Evolutionary conservation across 2,113 vertebrate genomes (phyloP), one percentile per base, ranked within the genome.

Genomic region (Amblyornis subalaris): DNA sequence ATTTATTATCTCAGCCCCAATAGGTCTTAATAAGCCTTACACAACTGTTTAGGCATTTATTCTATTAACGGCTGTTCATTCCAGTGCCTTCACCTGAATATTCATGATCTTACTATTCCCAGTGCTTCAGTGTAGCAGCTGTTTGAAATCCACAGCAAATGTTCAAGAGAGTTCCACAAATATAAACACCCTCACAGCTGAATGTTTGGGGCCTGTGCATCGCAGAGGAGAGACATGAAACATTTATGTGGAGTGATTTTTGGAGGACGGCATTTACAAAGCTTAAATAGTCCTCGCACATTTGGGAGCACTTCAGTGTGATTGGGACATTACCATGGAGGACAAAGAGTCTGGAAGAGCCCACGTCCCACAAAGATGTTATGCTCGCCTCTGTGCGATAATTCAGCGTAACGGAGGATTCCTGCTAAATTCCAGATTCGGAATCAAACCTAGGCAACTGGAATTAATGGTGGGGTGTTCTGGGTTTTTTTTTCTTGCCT

Each of bases 21-120:
- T 98, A 98, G 98, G 97, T 98, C 97, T 98, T 98, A 98, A 98
- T 98, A 98, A 98, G 98, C 98, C 98, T 98, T 97, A 97, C 97
- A 98, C 98, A 98, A 98, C 98, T 98, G 98, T 98, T 98, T 97
- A 98, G 98, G 97, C 98, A 97, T 98, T 98, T 98, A 98, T 98
- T 98, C 96, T 98, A 98, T 98, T 98, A 98, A 97, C 98, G 98
- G 98, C 98, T 99, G 98, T 98, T 99, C 98, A 98, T 98, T 98
- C 98, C 98, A 98, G 98, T 98, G 98, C 97, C 98, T 98, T 97
- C 96, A 97, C 97, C 98, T 99, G 98, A 99, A 99, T 99, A 99
- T 99, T 99, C 98, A 99, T 99, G 98, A 99, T 97, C 97, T 97
- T 97, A 94, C 96, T 98, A 97, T 98, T 99, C 98, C 98, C 98